A percentile compares a stretch with the other conserved stretches of the same genome.
Conservation (phyloP, 2,888 invertebrate species). For the Notodonta ziczac region DNA sequence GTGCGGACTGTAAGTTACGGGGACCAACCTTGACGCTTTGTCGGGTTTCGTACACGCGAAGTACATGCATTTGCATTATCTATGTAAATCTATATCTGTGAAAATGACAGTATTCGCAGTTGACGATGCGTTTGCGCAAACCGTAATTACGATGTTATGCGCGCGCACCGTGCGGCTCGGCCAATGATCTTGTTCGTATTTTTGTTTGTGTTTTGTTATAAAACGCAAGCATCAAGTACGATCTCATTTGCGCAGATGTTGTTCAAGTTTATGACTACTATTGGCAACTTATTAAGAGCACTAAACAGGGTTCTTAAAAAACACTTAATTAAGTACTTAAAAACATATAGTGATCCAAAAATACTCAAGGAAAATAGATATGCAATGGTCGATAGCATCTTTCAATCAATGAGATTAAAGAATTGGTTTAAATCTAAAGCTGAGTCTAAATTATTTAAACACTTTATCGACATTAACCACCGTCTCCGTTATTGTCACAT, state of each 20-base stretch:
- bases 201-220: slow-evolving; percentile 6
- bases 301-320: not conserved
- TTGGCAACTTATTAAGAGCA: not conserved
- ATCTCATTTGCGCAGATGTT: not conserved
- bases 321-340: not conserved
- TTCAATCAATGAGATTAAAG: no score
- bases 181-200: slow-evolving; percentile 3
- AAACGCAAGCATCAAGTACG: not conserved
- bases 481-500: no score
- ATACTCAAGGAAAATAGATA: no score
- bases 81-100: no score
- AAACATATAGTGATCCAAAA: not conserved
- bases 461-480: no score
- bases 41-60: no score
- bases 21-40: no score
- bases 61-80: no score
- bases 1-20: no score
- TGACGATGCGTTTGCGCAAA: not conserved
- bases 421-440: no score
- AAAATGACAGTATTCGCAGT: slow-evolving; percentile 2
- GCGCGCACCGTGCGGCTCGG: slow-evolving; percentile 1
- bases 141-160: slow-evolving; percentile 5
- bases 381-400: no score
- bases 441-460: no score
- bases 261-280: not conserved